A percentile compares a stretch with the other conserved stretches of the same genome.
phyloP scores from a whole-genome alignment of 1,140 invertebrate genomes.

The Anastrepha ludens region DNA sequence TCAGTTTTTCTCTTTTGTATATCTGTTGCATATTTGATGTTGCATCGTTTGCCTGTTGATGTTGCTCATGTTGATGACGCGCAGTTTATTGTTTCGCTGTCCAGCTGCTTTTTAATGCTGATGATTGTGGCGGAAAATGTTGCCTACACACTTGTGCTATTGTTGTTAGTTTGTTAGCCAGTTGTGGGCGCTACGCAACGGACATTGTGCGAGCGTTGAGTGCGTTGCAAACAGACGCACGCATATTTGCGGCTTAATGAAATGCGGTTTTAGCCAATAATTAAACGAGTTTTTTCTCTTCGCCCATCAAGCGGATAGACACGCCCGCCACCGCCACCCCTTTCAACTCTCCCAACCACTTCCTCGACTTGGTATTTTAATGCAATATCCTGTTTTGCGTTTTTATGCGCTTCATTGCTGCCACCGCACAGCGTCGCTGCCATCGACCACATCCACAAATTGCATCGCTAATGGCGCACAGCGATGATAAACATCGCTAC shows the following conservation, averaged over 20 bases:
- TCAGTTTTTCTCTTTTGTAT: not conserved
- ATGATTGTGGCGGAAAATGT: constrained; percentile 2
- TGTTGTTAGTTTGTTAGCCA: not conserved
- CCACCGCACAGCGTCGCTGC: not conserved
- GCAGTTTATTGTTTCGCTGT: constrained; percentile 40
- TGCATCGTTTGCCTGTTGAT: not conserved
- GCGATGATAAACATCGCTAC: constrained; percentile 26
- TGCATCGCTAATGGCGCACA: constrained; percentile 27
- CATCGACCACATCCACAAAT: not conserved
- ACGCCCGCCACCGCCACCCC: not conserved
- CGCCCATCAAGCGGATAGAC: not conserved
- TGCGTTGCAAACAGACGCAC: not conserved
- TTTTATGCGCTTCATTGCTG: constrained; percentile 16
- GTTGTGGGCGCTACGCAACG: constrained; percentile 28
- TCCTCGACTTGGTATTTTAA: constrained; percentile 12
- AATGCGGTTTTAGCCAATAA: constrained; percentile 38
- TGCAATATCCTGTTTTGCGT: constrained; percentile 49
- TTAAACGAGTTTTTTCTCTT: constrained; percentile 47
- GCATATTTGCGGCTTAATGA: not conserved
- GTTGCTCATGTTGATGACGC: constrained; percentile 35
- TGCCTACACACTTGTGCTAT: not conserved
- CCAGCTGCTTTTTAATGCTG: constrained; percentile 44
- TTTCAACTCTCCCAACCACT: not conserved
- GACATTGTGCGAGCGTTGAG: not conserved
- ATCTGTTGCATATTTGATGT: not conserved